Conservation (phyloP, 2,888 invertebrate species). For the Pyrrhopygopsis socrates region DNA sequence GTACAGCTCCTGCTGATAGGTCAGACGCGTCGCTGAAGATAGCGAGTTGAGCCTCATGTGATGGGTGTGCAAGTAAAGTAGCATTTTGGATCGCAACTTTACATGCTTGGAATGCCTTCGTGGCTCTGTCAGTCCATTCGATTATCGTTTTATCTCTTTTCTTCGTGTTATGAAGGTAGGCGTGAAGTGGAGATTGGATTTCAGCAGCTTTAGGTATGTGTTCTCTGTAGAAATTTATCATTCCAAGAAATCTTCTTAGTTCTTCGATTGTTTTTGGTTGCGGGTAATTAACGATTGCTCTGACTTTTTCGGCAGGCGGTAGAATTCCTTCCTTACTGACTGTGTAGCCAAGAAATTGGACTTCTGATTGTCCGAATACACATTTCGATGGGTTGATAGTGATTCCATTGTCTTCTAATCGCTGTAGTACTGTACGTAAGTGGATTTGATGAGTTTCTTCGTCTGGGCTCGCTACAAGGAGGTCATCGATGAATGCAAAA, state of each 20-base stretch:
- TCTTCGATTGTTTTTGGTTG: conserved; percentile 15
- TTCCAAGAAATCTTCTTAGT: conserved; percentile 17
- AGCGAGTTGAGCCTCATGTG: too few species aligned
- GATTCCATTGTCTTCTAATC: conserved; percentile 27
- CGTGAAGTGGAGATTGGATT: too few species aligned
- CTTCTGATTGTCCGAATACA: conserved; percentile 4
- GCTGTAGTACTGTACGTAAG: conserved; percentile 1
- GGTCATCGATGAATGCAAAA: conserved; percentile 27
- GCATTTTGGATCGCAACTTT: too few species aligned
- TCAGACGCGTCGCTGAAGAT: too few species aligned
- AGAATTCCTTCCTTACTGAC: conserved; percentile 8
- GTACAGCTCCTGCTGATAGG: too few species aligned
- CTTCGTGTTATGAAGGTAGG: too few species aligned
- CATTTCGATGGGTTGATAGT: conserved; percentile 38
- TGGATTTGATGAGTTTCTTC: conserved; percentile 6
- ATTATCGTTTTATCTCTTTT: too few species aligned
- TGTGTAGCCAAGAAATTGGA: conserved; percentile 12
- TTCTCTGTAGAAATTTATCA: neutral
- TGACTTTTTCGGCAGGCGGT: conserved; percentile 12
- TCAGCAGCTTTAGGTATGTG: neutral
- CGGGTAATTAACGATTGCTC: conserved; percentile 2
- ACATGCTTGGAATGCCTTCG: too few species aligned
- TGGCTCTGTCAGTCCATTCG: too few species aligned
- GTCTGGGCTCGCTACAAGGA: conserved; percentile 1
- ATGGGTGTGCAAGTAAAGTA: too few species aligned